Base-by-base conservation (phyloP, 64 coral and sea anemone species). In the Actinia equina region DNA sequence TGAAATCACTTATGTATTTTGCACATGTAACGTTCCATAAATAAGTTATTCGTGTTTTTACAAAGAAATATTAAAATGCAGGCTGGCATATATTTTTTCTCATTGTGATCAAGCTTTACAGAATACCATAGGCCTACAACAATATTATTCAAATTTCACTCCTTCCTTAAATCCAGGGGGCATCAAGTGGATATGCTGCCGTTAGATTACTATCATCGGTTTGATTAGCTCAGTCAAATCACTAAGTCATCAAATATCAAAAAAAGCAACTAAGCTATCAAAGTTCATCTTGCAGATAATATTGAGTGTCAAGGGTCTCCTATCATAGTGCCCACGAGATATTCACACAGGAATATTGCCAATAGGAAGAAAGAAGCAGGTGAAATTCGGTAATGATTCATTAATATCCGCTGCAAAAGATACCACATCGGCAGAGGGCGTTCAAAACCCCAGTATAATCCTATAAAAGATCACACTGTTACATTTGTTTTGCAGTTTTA, bases 341-440 rank as follows among this genome's bases (percentile, higher is more conserved):
- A 30, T 25, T 27, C 26, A 30, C 25, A 74, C 69, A 15, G 25
- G 23, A 74, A 74, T 74, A 74, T 74, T 74, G 69, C 26, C 27
- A 74, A 74, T 74, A 74, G 69, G 26, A 74, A 74, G 62, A 23
- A 41, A 74, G 3, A 18, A 30, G 7, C 69, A 74, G 69, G 23
- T 74, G 69, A 41, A 74, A 30, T 37, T 30, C 69, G 69, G 19
- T 4, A 30, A 74, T 74, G n/a, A 41, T 74, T 74, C 10, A 74
- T 74, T 41, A 74, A 74, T 74, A 74, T 74, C 69, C 69, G 69
- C 69, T 74, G 27, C 22, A 74, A 25, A 26, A 74, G 69, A 74
- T 74, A 74, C 26, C 69, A 74, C 2, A 41, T 74, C 41, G 69
- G n/a, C 69, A 74, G 69, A 74, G 69, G 69, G 69, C 69, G 69